Base-by-base conservation (phyloP, 92 coral and sea anemone genomes). In the Epizoanthus rinbou region DNA sequence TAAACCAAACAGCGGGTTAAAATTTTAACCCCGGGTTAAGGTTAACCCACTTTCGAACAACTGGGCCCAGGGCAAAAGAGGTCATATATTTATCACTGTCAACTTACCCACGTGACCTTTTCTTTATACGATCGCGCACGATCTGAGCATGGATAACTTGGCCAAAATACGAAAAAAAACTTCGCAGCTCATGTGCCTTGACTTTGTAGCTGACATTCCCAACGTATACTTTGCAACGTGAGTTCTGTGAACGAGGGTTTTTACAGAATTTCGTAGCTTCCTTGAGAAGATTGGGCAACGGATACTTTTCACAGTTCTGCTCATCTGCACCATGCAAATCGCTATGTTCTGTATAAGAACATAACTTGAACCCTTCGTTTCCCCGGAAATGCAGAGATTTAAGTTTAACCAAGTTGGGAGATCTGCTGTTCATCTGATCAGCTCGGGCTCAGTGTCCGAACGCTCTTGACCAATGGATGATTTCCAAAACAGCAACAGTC, bases 71-170 rank as follows among this genome's bases (percentile, higher is more conserved):
- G 31, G 31, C 31, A 28, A 28, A 28, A 28, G 31, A 28, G 31
- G 31, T 28, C 31, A 28, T 28, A 28, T 28, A 28, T 28, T 28
- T 28, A 28, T 28, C 0, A 37, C 43, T 37, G 43, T 37, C 54
- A 62, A 88, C 98, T 66, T 86, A 95, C 98, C 98, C 98, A 71
- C 95, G 86, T 64, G 98, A 93, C 67, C 94, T 83, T 64, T 90
- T 93, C 80, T 90, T 93, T 57, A 90, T 84, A 11, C 91, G 89
- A 59, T 95, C 98, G 72, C 91, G 84, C 19, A 93, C 79, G 78
- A 95, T 90, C 82, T 95, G 94, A 3, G 94, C 98, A 71, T 86
- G 74, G 33, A 95, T 74, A 14, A 95, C 98, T 81, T 79, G 82
- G 17, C 98, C 98, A 91, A 95, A 95, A 54, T 47, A 63, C 74